These are phyloP conservation scores for Lethrus apterus DNA, from an alignment of 1,140 invertebrate genomes.

Conservation along the genomic window DNA sequence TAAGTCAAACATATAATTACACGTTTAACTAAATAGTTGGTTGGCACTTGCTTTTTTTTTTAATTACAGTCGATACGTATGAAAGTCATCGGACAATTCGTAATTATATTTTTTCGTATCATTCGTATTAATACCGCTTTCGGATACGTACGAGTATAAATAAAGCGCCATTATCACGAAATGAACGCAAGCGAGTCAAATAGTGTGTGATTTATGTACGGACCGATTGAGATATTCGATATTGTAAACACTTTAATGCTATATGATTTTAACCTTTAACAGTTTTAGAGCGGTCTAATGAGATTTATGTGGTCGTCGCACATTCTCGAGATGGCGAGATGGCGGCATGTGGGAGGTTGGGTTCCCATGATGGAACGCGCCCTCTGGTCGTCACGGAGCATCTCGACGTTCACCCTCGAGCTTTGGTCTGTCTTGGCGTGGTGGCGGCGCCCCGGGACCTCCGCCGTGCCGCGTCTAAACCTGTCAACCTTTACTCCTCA, in stretches of 20 bases:
- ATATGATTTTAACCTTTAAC: slow-evolving; percentile 27
- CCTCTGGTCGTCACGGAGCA: slow-evolving; percentile 18
- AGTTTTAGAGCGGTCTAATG: slow-evolving; percentile 23
- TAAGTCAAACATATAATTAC: no score
- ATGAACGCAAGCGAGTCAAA: no score
- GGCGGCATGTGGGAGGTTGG: slow-evolving; percentile 12
- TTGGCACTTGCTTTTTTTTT: no score
- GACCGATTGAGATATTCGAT: slow-evolving; percentile 23
- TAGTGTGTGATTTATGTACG: slow-evolving; percentile 19
- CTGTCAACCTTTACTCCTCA: slow-evolving; percentile 13
- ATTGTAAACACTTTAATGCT: slow-evolving; percentile 27
- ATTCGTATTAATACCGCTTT: no score
- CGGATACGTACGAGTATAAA: no score
- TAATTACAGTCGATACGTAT: no score
- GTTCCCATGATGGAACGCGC: slow-evolving; percentile 15
- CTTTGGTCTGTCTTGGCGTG: slow-evolving; percentile 9
- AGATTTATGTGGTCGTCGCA: slow-evolving; percentile 20
- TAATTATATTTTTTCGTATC: no score
- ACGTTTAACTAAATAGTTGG: no score
- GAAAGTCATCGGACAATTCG: no score
- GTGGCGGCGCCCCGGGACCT: slow-evolving; percentile 5
- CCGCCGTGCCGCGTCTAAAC: slow-evolving; percentile 5
- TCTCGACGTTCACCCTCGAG: slow-evolving; percentile 8
- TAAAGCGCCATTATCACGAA: no score
- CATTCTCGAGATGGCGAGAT: slow-evolving; percentile 15